Evolutionary conservation across 1,140 invertebrate genomes (phyloP), one percentile per base, ranked within the genome.

Genomic region (Macrobrachium rosenbergii): DNA sequence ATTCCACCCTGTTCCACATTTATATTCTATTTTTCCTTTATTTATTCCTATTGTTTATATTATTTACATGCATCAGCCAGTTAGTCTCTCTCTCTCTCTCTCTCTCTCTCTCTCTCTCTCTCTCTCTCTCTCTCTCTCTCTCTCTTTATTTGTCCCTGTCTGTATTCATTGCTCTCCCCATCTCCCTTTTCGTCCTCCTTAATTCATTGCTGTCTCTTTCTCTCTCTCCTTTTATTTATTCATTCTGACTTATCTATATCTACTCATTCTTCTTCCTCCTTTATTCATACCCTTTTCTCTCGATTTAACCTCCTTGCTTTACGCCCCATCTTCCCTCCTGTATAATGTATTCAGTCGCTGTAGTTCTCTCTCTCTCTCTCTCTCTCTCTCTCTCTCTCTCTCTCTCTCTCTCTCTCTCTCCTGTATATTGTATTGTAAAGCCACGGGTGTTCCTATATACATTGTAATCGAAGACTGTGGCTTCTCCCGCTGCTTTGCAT

Each of bases 381-480:
- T 77, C 37, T 58, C 28, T 16, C 37, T 45, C 73, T 76, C 73
- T 76, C 11, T 45, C 16, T 17, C 16, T 45, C 37, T 45, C 37
- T 37, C 72, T 75, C 72, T 75, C 72, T 75, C 72, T 75, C 72
- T 75, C 72, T 75, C 72, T 75, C 73, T 37, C 73, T 76, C 28
- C 37, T 58, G 45, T 58, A 43, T 58, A 43, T 21, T 77, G 45
- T 58, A 12, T 19, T 23, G 8, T 14, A 77, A 45, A 28, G 45
- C 19, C 17, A n/a, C 11, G 43, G 19, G 2, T 77, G 17, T 23
- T 58, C 52, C 52, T 52, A 10, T 52, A 12, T 12, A 0, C 52
- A 10, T 12, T 52, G 7, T 52, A 52, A 10, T 10, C 52, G 2
- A 52, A 8, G 12, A 10, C 52, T 52, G 7, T 52, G 45, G 45